Percentiles rank a stretch among this genome's conserved stretches.
These are phyloP conservation scores for Pteronura brasiliensis DNA, from an alignment of 2,113 vertebrate genomes.

Conservation along the genomic window DNA sequence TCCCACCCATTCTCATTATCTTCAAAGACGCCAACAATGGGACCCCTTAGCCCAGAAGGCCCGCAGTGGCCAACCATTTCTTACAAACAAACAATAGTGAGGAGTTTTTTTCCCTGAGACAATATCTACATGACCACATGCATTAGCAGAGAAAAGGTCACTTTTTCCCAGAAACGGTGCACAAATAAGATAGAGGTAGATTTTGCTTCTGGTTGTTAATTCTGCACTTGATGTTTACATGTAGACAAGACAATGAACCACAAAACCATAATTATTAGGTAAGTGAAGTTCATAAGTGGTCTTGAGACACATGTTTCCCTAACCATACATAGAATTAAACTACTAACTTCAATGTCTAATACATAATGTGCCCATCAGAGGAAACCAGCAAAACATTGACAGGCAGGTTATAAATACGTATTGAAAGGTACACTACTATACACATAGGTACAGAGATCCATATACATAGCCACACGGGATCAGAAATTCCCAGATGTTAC, in stretches of 20 bases:
- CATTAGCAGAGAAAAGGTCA: not conserved
- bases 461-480: not conserved
- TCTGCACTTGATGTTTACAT: not conserved
- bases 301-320: not conserved
- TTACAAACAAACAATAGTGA: not conserved
- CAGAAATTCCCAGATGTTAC: not conserved
- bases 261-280: not conserved
- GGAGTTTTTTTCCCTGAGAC: not conserved
- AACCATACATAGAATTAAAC: not conserved
- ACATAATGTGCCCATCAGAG: not conserved
- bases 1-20: slow-evolving; percentile 30
- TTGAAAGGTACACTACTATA: not conserved
- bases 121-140: not conserved
- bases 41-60: not conserved
- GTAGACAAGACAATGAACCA: not conserved
- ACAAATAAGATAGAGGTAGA: not conserved
- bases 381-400: not conserved
- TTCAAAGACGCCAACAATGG: slow-evolving; percentile 25
- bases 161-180: not conserved
- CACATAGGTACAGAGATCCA: not conserved
- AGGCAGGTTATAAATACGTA: not conserved
- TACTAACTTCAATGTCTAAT: not conserved
- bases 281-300: not conserved
- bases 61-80: not conserved
- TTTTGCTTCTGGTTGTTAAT: not conserved